A percentile compares a stretch with the other conserved stretches of the same genome.
These are phyloP conservation scores for Scopus umbretta DNA, from an alignment of 2,113 vertebrate genomes.

Conservation along the genomic window DNA sequence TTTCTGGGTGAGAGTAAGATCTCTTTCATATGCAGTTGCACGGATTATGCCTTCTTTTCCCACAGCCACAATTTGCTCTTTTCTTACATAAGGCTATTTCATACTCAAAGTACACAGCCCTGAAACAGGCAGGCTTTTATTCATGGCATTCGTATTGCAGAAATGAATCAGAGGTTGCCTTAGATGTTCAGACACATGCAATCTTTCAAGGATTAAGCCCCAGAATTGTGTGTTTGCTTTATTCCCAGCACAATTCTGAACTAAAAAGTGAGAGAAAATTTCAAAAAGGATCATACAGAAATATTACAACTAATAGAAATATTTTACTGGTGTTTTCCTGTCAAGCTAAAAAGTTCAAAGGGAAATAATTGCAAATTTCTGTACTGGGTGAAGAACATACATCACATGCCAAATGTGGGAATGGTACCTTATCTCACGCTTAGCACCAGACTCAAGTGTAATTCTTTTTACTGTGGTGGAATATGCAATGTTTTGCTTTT, in stretches of 20 bases:
- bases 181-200: neutral
- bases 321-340: neutral
- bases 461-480: neutral
- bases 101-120: neutral
- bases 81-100: neutral
- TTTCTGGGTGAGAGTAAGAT: neutral
- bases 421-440: neutral
- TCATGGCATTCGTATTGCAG: neutral
- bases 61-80: neutral
- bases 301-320: neutral
- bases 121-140: neutral
- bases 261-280: neutral
- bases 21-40: neutral
- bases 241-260: neutral
- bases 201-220: neutral
- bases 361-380: neutral
- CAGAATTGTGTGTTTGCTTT: neutral
- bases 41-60: neutral
- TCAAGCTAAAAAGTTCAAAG: neutral
- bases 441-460: neutral
- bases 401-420: neutral
- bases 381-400: neutral
- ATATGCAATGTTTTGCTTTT: neutral
- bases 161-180: neutral
- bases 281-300: neutral